Evolutionary conservation across 92 coral and sea anemone genomes (phyloP).

Genomic region (Actinernus sp.): DNA sequence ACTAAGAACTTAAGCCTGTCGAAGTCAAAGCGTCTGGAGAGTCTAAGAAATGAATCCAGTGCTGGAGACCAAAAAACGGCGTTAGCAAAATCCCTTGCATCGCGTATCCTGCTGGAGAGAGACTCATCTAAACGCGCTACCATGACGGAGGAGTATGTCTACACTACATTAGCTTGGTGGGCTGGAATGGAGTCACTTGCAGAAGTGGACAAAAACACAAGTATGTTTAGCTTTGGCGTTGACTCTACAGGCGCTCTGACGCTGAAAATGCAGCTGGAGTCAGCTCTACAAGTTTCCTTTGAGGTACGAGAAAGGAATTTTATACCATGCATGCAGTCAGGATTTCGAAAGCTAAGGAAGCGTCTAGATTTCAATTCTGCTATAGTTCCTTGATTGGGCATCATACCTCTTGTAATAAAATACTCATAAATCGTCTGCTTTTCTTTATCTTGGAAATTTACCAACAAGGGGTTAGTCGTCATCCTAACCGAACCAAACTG

Average conservation of each 20-base stretch:
- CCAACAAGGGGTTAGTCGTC: no score
- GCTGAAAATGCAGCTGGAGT: conserved; percentile 49
- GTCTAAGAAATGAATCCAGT: conserved; percentile 5
- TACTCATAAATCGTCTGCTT: neutral
- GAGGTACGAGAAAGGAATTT: conserved; percentile 39
- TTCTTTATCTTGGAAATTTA: no score
- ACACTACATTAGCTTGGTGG: conserved; percentile 31
- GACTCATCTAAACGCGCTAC: conserved; percentile 14
- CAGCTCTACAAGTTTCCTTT: conserved; percentile 52
- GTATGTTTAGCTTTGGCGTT: conserved; percentile 53
- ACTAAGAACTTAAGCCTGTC: conserved; percentile 11
- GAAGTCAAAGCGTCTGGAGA: conserved; percentile 13
- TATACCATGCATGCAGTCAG: no score
- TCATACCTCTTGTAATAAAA: neutral
- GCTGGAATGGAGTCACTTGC: conserved; percentile 34
- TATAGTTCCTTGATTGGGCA: no score
- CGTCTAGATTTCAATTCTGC: no score
- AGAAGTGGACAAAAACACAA: conserved; percentile 58
- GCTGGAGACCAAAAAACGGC: neutral
- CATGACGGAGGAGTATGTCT: conserved; percentile 42
- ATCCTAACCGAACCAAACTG: no score
- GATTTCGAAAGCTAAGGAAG: no score
- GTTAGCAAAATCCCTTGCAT: conserved; percentile 4
- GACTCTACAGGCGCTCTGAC: conserved; percentile 70
- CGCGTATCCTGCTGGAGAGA: conserved; percentile 38